Evolutionary conservation across 2,888 invertebrate species (phyloP), one percentile per base, ranked within the genome.

Genomic region (Apamea sordens): DNA sequence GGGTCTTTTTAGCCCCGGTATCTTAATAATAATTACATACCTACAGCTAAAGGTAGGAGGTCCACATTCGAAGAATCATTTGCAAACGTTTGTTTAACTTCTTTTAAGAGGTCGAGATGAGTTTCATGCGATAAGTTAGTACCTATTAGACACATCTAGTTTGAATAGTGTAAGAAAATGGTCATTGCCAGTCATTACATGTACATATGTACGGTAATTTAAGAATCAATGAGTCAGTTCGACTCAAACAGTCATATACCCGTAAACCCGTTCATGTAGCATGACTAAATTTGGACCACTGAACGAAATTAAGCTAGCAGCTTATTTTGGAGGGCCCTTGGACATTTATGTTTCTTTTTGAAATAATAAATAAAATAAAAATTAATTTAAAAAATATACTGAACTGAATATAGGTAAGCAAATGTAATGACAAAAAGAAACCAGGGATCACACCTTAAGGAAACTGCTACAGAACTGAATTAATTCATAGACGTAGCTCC

Each of bases 71-170:
- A 70, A 64, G 32, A 70, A 70, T 59, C 24, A 69, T 85, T 79
- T 72, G 47, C 41, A 84, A 81, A 77, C 36, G 73, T 79, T 79
- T 73, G 61, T 69, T 77, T 76, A 76, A 83, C 67, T 56, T 81
- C 63, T 69, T 41, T 63, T 44, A 67, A 65, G 53, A 63, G 67
- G 28, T 84, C 63, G 63, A 21, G 72, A 32, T 18, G 32, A 50
- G 41, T 53, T 15, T 32, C 63, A 69, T 50, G 24, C 28, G 56
- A 65, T 79, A 73, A 61, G 61, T 64, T 61, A 79, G 59, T 44
- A n/a, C n/a, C n/a, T n/a, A n/a, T n/a, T n/a, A 61, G 24, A 84
- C 61, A 70, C 85, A 56, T 47, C 53, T 65, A 61, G 15, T 70
- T 70, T 61, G n/a, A 84, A 73, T 53, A 28, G 44, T 80, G 36